These are phyloP conservation scores for Pristionchus japonicus DNA, from an alignment of 2,888 invertebrate species.

Conservation along the genomic window DNA sequence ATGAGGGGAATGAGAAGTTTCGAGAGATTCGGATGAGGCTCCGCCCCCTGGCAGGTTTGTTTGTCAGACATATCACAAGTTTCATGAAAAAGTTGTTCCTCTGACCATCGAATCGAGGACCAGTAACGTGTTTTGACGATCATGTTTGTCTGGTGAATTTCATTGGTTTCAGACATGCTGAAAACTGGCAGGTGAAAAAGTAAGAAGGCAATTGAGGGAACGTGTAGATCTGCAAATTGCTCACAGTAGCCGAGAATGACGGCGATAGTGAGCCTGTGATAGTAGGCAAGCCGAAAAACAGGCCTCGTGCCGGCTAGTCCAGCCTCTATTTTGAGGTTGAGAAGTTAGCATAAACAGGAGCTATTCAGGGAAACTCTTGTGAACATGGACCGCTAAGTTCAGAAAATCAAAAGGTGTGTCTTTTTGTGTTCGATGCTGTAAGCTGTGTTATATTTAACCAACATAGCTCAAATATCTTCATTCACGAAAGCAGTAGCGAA, in stretches of 20 bases:
- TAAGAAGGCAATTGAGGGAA: too few relatives aligned
- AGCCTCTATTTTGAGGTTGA: not conserved
- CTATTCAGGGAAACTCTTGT: not conserved
- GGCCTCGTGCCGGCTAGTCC: not conserved
- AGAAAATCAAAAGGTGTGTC: not conserved
- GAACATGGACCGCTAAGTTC: not conserved
- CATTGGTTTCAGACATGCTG: not conserved
- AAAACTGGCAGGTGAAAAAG: too few relatives aligned
- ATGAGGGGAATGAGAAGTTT: not conserved
- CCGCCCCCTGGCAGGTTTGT: slow-evolving; percentile 5
- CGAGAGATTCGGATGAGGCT: not conserved
- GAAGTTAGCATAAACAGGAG: not conserved
- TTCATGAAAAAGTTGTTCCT: not conserved
- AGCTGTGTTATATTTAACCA: too few relatives aligned
- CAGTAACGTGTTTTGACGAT: not conserved
- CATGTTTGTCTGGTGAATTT: not conserved
- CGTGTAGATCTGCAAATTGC: not conserved
- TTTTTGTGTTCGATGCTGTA: not conserved
- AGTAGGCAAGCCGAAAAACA: not conserved
- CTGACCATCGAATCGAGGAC: not conserved
- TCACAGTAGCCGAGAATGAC: not conserved
- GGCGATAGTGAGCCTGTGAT: not conserved
- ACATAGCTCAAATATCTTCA: too few relatives aligned
- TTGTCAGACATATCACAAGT: slow-evolving; percentile 3
- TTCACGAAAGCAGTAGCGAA: too few relatives aligned